These are phyloP conservation scores for Columba guinea DNA, from an alignment of 2,797 vertebrate genomes.

Conservation along the genomic window DNA sequence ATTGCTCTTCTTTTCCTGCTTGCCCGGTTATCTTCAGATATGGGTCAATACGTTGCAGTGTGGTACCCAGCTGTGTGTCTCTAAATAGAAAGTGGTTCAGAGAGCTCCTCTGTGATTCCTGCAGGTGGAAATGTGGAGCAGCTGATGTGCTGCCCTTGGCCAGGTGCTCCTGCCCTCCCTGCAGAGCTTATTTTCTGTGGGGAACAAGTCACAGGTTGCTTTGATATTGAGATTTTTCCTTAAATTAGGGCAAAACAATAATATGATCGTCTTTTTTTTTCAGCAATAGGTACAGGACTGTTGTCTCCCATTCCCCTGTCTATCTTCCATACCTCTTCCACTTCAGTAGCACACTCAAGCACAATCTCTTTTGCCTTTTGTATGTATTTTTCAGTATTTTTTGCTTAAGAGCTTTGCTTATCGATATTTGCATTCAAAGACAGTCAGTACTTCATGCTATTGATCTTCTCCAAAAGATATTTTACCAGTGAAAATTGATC, in stretches of 20 bases:
- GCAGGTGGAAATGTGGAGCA: neutral
- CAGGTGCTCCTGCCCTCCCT: neutral
- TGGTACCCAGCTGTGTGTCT: neutral
- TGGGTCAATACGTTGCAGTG: neutral
- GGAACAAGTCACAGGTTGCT: neutral
- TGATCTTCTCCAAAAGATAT: neutral
- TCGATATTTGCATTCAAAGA: conserved; percentile 1
- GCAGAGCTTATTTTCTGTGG: neutral
- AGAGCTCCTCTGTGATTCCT: neutral
- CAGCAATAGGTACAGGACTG: neutral
- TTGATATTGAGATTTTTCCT: neutral
- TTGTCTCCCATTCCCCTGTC: neutral
- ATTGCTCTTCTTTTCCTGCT: neutral
- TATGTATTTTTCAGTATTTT: neutral
- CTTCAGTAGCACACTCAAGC: neutral
- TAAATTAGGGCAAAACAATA: neutral
- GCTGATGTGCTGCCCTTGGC: neutral
- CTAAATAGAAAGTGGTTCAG: neutral
- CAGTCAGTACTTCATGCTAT: neutral
- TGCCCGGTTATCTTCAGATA: neutral
- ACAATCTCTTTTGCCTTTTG: neutral
- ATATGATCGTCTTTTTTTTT: neutral
- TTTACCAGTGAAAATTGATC: neutral
- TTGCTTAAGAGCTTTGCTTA: neutral
- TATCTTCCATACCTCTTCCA: neutral